A percentile compares a stretch with the other conserved stretches of the same genome.
Conservation (phyloP, 2,113 vertebrate genomes). For the Oryzias javanicus region DNA sequence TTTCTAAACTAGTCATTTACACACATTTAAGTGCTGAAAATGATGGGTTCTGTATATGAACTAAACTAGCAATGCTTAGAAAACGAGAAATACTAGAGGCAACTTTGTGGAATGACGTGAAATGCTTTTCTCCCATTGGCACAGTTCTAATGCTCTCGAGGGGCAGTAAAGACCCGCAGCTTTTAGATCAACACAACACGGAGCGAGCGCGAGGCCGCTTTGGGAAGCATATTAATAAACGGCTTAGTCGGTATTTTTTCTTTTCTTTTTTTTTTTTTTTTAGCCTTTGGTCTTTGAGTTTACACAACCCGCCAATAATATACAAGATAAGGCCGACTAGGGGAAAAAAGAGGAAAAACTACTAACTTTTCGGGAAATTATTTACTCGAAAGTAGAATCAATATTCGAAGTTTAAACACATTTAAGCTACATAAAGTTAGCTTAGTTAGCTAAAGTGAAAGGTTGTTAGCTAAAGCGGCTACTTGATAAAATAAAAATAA, state of each 20-base stretch:
- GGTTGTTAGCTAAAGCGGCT: too few species aligned
- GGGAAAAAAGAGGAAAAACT: too few species aligned
- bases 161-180: not conserved
- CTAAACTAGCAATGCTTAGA: not conserved
- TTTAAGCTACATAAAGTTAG: too few species aligned
- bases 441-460: too few species aligned
- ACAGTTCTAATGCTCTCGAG: not conserved
- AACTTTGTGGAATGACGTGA: not conserved
- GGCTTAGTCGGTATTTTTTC: not conserved
- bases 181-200: not conserved
- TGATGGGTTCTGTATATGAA: too few species aligned
- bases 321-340: not conserved
- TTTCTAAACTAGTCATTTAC: too few species aligned
- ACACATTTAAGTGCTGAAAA: too few species aligned
- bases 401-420: too few species aligned
- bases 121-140: not conserved
- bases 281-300: slow-evolving; percentile 4
- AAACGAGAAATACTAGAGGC: not conserved
- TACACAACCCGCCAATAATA: not conserved
- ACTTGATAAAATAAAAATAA: too few species aligned
- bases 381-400: too few species aligned
- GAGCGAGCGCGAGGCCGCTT: not conserved
- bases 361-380: too few species aligned
- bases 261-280: too few species aligned
- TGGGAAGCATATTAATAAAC: slow-evolving; percentile 18